These are phyloP conservation scores for Drosophila sp. DNA, from an alignment of 1,140 invertebrate genomes.

Conservation along the genomic window DNA sequence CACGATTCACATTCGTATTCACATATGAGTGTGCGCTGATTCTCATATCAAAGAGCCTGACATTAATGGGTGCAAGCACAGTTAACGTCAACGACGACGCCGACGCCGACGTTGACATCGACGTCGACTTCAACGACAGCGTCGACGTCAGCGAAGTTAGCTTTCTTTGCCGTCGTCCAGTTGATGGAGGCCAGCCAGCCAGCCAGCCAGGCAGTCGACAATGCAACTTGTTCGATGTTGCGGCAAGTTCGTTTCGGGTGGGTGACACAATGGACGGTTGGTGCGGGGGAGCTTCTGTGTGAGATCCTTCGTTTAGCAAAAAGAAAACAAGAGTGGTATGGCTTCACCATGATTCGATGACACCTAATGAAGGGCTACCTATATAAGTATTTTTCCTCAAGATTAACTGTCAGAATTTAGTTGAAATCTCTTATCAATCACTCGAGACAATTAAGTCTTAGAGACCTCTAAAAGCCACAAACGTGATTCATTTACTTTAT, in stretches of 20 bases:
- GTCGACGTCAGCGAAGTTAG: conserved; percentile 19
- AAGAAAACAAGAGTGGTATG: too few relatives aligned
- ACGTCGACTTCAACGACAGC: conserved; percentile 17
- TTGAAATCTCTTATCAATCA: too few relatives aligned
- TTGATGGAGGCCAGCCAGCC: conserved; percentile 20
- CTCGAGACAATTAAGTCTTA: too few relatives aligned
- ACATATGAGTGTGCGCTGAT: conserved; percentile 46
- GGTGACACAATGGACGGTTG: background rate
- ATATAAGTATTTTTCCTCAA: too few relatives aligned
- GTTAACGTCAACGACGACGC: conserved; percentile 36
- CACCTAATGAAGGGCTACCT: too few relatives aligned
- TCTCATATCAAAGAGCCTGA: conserved; percentile 61
- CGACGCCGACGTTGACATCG: conserved; percentile 18
- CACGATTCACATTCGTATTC: conserved; percentile 7
- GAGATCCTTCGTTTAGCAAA: too few relatives aligned
- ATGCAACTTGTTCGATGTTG: conserved; percentile 45
- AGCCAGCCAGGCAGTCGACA: background rate
- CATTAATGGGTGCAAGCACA: conserved; percentile 55
- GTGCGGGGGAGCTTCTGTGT: background rate
- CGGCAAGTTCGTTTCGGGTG: conserved; percentile 8
- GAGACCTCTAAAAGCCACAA: background rate
- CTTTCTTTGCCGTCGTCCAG: conserved; percentile 34
- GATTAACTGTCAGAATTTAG: too few relatives aligned
- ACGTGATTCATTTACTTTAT: background rate
- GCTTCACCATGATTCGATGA: too few relatives aligned